These are phyloP conservation scores for Cotesia vestalis DNA, from an alignment of 1,140 invertebrate genomes.

Conservation along the genomic window DNA sequence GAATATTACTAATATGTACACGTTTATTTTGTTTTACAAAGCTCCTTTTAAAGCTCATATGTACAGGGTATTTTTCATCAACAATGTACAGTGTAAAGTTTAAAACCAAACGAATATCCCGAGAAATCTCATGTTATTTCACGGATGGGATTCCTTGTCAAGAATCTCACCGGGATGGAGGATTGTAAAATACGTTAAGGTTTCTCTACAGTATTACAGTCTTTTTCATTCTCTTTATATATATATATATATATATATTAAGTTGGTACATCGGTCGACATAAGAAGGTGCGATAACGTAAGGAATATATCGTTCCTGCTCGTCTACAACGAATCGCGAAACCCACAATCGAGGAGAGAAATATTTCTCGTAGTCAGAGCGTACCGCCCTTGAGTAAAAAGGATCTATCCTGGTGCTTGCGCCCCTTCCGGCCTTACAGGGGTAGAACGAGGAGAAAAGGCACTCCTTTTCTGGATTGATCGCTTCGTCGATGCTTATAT, in stretches of 20 bases:
- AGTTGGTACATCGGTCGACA: constrained; percentile 25
- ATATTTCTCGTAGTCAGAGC: constrained; percentile 18
- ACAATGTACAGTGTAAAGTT: neutral
- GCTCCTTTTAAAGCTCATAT: neutral
- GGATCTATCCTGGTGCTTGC: neutral
- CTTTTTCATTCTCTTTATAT: constrained; percentile 12
- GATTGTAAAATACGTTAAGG: constrained; percentile 24
- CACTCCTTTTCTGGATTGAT: constrained; percentile 13
- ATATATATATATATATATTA: constrained; percentile 2
- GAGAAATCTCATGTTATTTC: constrained; percentile 30
- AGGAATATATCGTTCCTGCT: constrained; percentile 20
- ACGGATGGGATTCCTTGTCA: constrained; percentile 29
- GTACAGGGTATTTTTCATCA: neutral
- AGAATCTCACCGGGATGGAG: constrained; percentile 10
- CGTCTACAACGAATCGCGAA: constrained; percentile 21
- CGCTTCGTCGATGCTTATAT: neutral
- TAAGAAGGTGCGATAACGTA: constrained; percentile 27
- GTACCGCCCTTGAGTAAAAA: neutral
- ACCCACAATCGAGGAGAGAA: constrained; percentile 30
- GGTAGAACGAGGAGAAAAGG: neutral
- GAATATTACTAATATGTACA: too few relatives aligned
- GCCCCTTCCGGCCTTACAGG: constrained; percentile 4
- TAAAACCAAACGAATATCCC: constrained; percentile 16
- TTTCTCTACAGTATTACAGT: neutral
- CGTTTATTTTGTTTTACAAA: neutral